Percentiles rank a stretch among this genome's conserved stretches.
Conservation (phyloP, 2,888 invertebrate species). For the Trachelus stipa region DNA sequence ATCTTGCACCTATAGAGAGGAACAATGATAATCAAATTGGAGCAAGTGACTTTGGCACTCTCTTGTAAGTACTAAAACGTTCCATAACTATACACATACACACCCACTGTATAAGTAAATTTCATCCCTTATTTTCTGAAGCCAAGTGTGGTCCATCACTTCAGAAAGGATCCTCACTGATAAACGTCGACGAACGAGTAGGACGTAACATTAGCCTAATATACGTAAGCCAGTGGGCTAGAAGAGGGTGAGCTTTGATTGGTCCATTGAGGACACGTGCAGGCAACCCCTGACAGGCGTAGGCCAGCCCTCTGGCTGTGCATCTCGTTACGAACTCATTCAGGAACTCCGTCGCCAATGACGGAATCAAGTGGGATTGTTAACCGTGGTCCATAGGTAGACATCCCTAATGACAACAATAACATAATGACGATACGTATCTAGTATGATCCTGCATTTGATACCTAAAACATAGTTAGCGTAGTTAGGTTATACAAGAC, state of each 20-base stretch:
- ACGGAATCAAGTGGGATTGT: conserved; percentile 65
- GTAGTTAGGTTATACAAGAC: not conserved
- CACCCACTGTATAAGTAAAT: not conserved
- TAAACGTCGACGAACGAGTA: conserved; percentile 8
- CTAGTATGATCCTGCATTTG: not conserved
- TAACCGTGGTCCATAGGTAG: conserved; percentile 37
- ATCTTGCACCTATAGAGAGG: not conserved
- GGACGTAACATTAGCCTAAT: conserved; percentile 44
- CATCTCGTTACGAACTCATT: conserved; percentile 67
- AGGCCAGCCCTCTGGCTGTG: conserved; percentile 59
- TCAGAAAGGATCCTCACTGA: not conserved
- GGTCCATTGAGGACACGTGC: conserved; percentile 66
- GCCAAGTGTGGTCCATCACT: not conserved
- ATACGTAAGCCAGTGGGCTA: conserved; percentile 35
- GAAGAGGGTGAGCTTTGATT: conserved; percentile 65
- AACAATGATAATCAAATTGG: not conserved
- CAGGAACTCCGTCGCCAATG: conserved; percentile 57
- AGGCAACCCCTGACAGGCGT: conserved; percentile 46
- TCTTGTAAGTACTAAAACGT: not conserved
- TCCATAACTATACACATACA: not conserved
- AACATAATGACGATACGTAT: not conserved
- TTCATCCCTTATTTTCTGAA: not conserved
- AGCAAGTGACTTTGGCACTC: not conserved
- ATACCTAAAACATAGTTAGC: not conserved
- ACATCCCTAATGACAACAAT: not conserved